Base-by-base conservation (phyloP, 2,888 invertebrate species). In the Eulithis prunata region DNA sequence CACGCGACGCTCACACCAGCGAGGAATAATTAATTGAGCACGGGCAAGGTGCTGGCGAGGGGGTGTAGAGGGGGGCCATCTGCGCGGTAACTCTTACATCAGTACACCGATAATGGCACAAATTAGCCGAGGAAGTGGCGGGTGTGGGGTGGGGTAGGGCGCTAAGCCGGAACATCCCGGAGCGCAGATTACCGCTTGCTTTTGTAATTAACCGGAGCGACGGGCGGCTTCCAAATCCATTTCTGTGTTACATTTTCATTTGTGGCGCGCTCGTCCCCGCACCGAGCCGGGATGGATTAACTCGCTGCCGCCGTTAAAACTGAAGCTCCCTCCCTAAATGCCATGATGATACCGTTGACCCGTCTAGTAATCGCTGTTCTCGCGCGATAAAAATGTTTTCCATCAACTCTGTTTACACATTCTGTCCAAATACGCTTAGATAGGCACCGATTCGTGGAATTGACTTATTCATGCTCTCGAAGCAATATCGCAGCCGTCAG, bases 181-280 rank as follows among this genome's bases (percentile, higher is more conserved):
- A 89, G 93, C 91, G 93, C 92, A 92, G 93, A 92, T 92, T 92
- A 92, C 93, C 92, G 93, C 92, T 93, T 93, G 93, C 93, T 93
- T 92, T 93, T 92, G 93, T 93, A 93, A 93, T 93, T 93, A 93
- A 93, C 93, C 91, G 91, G 89, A 90, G 92, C 92, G 91, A 91
- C 92, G 91, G 91, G 91, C 90, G 91, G 92, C 91, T 90, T 91
- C 92, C 91, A 90, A 93, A 93, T 92, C 93, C 93, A 92, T 93
- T 93, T 93, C 93, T 90, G 89, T 92, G 92, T 93, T 91, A 93
- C 93, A 93, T 92, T 93, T 93, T 93, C 93, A 93, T 93, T 93
- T 92, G 93, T 81, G 92, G 92, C 87, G 83, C 87, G 83, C 83
- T 85, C 83, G 84, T 80, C 82, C 84, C 83, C 83, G 78, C 84